phyloP scores from a whole-genome alignment of 1,140 invertebrate genomes.

The Epicauta chinensis region DNA sequence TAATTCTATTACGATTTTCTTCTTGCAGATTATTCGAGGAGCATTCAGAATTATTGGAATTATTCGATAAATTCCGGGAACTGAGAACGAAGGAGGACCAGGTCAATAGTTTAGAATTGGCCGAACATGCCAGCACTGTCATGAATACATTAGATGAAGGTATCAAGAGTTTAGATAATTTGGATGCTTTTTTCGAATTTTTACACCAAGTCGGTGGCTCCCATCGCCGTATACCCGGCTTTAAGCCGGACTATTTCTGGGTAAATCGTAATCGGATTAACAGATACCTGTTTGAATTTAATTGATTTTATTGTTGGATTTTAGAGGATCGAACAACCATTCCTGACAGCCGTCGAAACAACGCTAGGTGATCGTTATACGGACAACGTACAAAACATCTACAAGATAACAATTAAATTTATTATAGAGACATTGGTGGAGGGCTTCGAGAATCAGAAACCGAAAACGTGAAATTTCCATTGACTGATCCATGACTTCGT shows the following conservation, averaged over 20 bases:
- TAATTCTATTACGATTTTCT: not conserved
- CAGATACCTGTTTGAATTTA: too few species aligned
- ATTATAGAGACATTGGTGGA: conserved; percentile 80
- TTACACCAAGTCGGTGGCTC: conserved; percentile 75
- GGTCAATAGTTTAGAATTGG: conserved; percentile 69
- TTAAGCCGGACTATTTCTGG: conserved; percentile 83
- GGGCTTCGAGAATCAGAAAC: conserved; percentile 61
- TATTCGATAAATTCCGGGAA: conserved; percentile 78
- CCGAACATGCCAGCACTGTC: conserved; percentile 80
- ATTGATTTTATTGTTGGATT: conserved; percentile 43
- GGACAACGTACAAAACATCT: conserved; percentile 85
- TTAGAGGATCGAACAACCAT: conserved; percentile 86
- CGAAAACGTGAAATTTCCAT: conserved; percentile 33
- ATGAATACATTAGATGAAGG: conserved; percentile 84
- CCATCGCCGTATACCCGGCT: conserved; percentile 76
- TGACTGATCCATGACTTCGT: too few species aligned
- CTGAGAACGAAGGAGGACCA: conserved; percentile 75
- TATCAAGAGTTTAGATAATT: conserved; percentile 76
- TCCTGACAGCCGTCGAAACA: conserved; percentile 75
- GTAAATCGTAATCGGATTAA: conserved; percentile 45
- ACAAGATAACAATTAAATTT: conserved; percentile 86
- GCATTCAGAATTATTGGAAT: conserved; percentile 67
- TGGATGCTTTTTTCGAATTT: conserved; percentile 77
- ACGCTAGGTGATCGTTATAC: conserved; percentile 84
- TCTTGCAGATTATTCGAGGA: conserved; percentile 78